Evolutionary conservation across 2,113 vertebrate genomes (phyloP), one percentile per base, ranked within the genome.

Genomic region (Microtus pennsylvanicus): DNA sequence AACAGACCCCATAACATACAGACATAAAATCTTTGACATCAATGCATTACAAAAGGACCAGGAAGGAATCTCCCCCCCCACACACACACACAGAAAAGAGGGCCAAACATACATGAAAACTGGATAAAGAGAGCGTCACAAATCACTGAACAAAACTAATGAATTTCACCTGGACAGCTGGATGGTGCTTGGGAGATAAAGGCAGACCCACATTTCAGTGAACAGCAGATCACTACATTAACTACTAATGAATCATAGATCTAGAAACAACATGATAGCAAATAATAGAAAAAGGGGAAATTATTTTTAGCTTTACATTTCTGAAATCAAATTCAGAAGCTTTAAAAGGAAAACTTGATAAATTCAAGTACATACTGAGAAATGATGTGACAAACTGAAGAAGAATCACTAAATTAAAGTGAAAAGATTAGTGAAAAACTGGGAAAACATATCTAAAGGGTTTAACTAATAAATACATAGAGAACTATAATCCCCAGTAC

Each of bases 251-350:
- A 90, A 70, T 76, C 12, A 92, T 14, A 55, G 35, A 50, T 72
- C 30, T 92, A 82, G 50, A 65, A 90, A 24, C 16, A 77, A 33
- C 76, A 65, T 67, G 93, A 97, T 33, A 38, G 0, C 38, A 88
- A 87, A 14, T 76, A 35, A 89, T n/a, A 86, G 42, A 91, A 67
- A 89, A 85, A 85, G 5, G 22, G 12, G 35, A 58, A 87, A 77
- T 72, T 89, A 38, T 47, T 83, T 87, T 88, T 72, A 83, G 92
- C 19, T 69, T 96, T 95, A 47, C 61, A 94, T 83, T 81, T 91
- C 67, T 78, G 58, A 81, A 38, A 19, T 13, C 13, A 89, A 95
- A 94, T 35, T 65, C 45, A 69, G n/a, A 95, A 58, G 2, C 7
- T 92, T 92, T 70, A 77, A 85, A 85, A 28, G 11, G 35, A 91